phyloP scores from a whole-genome alignment of 2,888 invertebrate species.

The Nineta flava region DNA sequence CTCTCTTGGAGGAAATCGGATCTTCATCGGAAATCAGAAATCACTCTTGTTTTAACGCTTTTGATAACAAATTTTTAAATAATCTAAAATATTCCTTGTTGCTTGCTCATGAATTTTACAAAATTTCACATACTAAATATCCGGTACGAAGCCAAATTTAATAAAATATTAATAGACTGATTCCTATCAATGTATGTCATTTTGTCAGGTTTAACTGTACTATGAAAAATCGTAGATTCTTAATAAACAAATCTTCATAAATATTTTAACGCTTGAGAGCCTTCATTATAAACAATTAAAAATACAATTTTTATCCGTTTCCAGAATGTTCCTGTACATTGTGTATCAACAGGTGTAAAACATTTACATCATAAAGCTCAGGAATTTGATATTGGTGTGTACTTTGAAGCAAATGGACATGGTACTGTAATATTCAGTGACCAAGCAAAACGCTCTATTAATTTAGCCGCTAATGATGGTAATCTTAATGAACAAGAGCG shows the following conservation, averaged over 20 bases:
- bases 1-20: too few relatives aligned
- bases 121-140: too few relatives aligned
- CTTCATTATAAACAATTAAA: neutral
- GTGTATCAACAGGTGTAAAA: constrained; percentile 92
- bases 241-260: neutral
- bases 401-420: constrained; percentile 99
- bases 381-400: constrained; percentile 87
- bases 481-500: constrained; percentile 22
- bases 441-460: constrained; percentile 41
- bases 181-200: too few relatives aligned
- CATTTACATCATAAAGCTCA: constrained; percentile 84
- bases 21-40: too few relatives aligned
- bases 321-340: constrained; percentile 79
- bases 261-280: too few relatives aligned
- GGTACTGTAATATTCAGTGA: constrained; percentile 83
- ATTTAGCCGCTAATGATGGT: constrained; percentile 27
- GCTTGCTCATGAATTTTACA: too few relatives aligned
- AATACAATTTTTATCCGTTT: constrained; percentile 15
- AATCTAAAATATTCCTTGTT: too few relatives aligned
- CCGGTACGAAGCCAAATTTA: too few relatives aligned
- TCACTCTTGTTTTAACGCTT: too few relatives aligned
- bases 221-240: neutral
- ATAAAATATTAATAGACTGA: too few relatives aligned
- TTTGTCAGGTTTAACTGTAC: neutral
- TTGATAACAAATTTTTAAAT: too few relatives aligned